phyloP scores from a whole-genome alignment of 2,797 vertebrate genomes.

The Forpus xanthops region DNA sequence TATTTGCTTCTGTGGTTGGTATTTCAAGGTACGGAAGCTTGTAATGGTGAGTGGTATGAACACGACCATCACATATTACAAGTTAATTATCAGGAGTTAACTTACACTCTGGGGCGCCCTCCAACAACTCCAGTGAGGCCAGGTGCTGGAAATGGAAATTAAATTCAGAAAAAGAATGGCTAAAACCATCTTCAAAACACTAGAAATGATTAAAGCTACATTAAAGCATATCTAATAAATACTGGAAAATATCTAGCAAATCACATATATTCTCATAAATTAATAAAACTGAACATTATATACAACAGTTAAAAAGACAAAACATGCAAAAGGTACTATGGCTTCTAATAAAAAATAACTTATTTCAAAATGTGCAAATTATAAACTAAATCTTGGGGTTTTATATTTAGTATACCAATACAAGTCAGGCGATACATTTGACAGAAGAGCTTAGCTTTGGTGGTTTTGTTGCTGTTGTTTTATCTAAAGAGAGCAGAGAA shows the following conservation, averaged over 20 bases:
- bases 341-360: not conserved
- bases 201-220: too few species aligned
- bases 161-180: not conserved
- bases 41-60: not conserved
- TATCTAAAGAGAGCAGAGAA: not conserved
- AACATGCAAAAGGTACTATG: not conserved
- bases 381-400: not conserved
- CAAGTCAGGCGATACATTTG: not conserved
- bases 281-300: not conserved
- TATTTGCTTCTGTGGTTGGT: not conserved
- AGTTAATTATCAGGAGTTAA: not conserved
- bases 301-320: not conserved
- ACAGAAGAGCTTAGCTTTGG: not conserved
- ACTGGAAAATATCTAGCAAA: not conserved
- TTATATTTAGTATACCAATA: not conserved
- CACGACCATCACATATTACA: not conserved
- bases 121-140: slow-evolving; percentile 84
- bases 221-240: not conserved
- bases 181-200: not conserved
- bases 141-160: slow-evolving; percentile 75
- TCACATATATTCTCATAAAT: not conserved
- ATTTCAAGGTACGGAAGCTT: not conserved
- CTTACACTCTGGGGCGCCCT: slow-evolving; percentile 84
- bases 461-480: not conserved
- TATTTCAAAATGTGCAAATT: not conserved